Percentiles rank a stretch among this genome's conserved stretches.
phyloP scores from a whole-genome alignment of 2,113 vertebrate species.

The Epinephelus fuscoguttatus region DNA sequence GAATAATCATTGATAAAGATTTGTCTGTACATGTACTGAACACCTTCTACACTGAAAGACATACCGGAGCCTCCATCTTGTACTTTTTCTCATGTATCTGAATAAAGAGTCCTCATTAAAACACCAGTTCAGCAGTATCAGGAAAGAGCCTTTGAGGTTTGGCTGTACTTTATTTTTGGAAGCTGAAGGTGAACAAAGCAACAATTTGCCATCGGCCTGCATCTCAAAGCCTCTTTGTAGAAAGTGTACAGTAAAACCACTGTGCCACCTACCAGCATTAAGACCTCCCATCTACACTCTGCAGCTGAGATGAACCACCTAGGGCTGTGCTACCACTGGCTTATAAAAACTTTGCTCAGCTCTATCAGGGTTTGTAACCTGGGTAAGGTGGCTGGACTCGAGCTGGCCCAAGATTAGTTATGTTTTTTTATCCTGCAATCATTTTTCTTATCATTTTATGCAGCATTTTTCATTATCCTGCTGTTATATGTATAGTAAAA shows the following conservation, averaged over 20 bases:
- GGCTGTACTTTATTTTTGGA: slow-evolving; percentile 36
- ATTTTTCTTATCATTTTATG: not conserved
- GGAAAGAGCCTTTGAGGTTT: slow-evolving; percentile 25
- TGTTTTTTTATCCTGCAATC: not conserved
- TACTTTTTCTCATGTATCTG: not conserved
- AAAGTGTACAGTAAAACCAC: not conserved
- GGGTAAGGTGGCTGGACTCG: not conserved
- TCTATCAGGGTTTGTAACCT: not conserved
- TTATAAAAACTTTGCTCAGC: not conserved
- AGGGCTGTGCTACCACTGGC: slow-evolving; percentile 6
- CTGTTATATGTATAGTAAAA: not conserved
- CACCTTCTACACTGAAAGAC: not conserved
- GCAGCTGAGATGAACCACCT: slow-evolving; percentile 1
- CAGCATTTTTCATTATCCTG: not conserved
- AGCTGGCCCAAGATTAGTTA: not conserved
- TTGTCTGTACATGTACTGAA: not conserved
- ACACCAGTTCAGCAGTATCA: not conserved
- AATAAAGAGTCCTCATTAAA: slow-evolving; percentile 2
- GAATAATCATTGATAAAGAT: not conserved
- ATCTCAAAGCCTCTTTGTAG: slow-evolving; percentile 32
- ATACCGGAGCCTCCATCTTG: not conserved
- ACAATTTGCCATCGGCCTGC: slow-evolving; percentile 44
- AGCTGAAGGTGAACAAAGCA: slow-evolving; percentile 31
- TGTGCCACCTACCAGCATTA: slow-evolving; percentile 35
- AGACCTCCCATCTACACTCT: not conserved